These are phyloP conservation scores for Drosophila mimetica DNA, from an alignment of 2,888 invertebrate genomes.

Conservation along the genomic window DNA sequence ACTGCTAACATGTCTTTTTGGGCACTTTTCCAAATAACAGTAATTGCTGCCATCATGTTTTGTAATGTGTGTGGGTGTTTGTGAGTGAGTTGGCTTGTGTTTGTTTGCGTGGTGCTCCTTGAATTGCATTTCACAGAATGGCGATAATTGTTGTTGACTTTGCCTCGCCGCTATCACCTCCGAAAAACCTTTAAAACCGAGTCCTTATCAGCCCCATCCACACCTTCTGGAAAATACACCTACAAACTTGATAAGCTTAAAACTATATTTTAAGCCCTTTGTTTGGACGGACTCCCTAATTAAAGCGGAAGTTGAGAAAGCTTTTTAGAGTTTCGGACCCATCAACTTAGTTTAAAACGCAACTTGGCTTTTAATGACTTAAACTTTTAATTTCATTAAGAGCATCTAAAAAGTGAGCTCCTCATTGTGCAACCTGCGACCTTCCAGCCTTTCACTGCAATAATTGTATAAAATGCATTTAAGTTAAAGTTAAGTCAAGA, in stretches of 20 bases:
- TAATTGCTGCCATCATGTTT: conserved; percentile 52
- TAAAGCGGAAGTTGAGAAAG: conserved; percentile 48
- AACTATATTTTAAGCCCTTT: conserved; percentile 43
- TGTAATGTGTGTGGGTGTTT: conserved; percentile 10
- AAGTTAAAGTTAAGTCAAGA: conserved; percentile 45
- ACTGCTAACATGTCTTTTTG: not conserved
- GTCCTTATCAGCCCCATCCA: conserved; percentile 11
- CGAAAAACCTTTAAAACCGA: not conserved
- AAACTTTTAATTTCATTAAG: conserved; percentile 71
- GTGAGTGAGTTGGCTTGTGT: not conserved
- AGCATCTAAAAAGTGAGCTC: conserved; percentile 59
- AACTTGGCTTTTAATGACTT: conserved; percentile 68
- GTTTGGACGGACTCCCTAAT: conserved; percentile 41
- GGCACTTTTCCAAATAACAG: conserved; percentile 43
- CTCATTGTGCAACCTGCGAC: conserved; percentile 21
- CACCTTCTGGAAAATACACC: conserved; percentile 22
- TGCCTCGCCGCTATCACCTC: conserved; percentile 3
- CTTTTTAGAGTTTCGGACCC: conserved; percentile 45
- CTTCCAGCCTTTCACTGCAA: conserved; percentile 21
- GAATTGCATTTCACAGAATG: conserved; percentile 22
- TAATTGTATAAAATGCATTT: conserved; percentile 55
- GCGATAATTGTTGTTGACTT: conserved; percentile 27
- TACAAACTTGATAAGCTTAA: conserved; percentile 39
- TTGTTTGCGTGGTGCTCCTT: conserved; percentile 10
- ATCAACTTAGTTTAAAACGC: conserved; percentile 42